Conservation (phyloP, 2,113 vertebrate species). For the Spea multiplicata region DNA sequence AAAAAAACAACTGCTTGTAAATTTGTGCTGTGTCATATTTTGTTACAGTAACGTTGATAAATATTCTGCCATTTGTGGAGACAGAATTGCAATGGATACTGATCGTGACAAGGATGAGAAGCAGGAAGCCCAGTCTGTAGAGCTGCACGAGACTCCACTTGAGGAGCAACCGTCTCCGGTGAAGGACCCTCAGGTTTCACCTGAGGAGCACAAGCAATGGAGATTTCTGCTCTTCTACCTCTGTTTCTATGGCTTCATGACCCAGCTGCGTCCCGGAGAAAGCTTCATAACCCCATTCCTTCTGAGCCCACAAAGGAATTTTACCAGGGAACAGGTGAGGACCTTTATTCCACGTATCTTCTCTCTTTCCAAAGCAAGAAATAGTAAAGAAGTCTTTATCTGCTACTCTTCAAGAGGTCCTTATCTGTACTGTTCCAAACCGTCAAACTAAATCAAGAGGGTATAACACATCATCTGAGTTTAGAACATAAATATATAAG, state of each 20-base stretch:
- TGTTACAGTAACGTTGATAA: no score
- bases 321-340: slow-evolving; percentile 73
- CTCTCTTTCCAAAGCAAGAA: not conserved
- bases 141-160: not conserved
- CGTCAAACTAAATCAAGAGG: no score
- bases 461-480: no score
- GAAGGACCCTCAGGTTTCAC: not conserved
- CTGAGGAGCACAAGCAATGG: slow-evolving; percentile 53
- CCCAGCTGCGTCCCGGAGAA: slow-evolving; percentile 78
- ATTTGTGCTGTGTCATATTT: no score
- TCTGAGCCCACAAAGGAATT: slow-evolving; percentile 75
- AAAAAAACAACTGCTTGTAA: no score
- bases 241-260: slow-evolving; percentile 85
- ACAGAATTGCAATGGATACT: slow-evolving; percentile 10
- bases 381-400: no score
- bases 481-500: no score
- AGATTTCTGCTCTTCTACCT: slow-evolving; percentile 70
- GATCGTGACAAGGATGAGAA: slow-evolving; percentile 10
- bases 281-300: slow-evolving; percentile 83
- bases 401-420: no score
- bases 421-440: no score
- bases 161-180: not conserved
- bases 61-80: no score
- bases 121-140: not conserved
- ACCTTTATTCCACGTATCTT: not conserved